Evolutionary conservation across 1,140 invertebrate genomes (phyloP).

Genomic region (Drosophila gunungcola): DNA sequence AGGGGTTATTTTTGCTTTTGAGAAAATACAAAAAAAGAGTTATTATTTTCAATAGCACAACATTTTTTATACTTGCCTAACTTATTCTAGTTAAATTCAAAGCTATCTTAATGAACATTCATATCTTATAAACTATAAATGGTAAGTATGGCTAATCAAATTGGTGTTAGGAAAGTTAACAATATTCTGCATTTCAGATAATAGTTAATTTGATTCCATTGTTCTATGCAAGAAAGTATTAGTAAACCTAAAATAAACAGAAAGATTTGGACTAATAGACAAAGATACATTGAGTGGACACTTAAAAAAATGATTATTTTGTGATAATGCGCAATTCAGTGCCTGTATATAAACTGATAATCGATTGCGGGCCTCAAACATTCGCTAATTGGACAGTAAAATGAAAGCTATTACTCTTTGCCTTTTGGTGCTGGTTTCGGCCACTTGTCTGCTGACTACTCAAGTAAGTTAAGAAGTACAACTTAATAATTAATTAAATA

Average conservation of each 20-base stretch:
- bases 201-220: neutral
- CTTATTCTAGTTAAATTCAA: too few relatives aligned
- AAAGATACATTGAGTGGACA: neutral
- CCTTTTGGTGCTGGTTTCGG: conserved; percentile 51
- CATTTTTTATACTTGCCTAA: too few relatives aligned
- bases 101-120: too few relatives aligned
- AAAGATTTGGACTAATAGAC: neutral
- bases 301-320: neutral
- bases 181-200: too few relatives aligned
- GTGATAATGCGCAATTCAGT: neutral
- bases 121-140: too few relatives aligned
- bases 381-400: conserved; percentile 23
- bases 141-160: too few relatives aligned
- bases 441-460: conserved; percentile 46
- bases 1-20: too few relatives aligned
- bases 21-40: too few relatives aligned
- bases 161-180: too few relatives aligned
- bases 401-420: conserved; percentile 60
- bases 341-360: conserved; percentile 38
- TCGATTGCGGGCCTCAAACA: conserved; percentile 1
- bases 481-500: neutral
- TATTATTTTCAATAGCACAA: too few relatives aligned
- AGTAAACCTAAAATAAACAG: neutral
- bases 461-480: conserved; percentile 12
- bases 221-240: neutral